phyloP scores from a whole-genome alignment of 2,888 invertebrate genomes.

The Scaptomyza caliginosa region DNA sequence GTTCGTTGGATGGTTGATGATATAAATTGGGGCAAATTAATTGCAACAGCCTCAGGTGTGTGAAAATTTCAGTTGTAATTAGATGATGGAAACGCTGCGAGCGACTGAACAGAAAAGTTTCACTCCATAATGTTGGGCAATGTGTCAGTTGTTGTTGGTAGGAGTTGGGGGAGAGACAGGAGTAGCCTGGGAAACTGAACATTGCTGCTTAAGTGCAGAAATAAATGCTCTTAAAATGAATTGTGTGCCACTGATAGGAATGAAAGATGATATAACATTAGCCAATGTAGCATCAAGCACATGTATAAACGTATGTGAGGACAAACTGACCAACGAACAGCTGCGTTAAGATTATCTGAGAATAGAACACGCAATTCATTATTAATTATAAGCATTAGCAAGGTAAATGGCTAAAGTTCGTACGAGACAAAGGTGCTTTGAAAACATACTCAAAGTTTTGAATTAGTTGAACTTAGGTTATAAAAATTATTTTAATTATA shows the following conservation, averaged over 20 bases:
- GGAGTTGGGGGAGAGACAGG: not conserved
- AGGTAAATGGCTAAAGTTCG: slow-evolving; percentile 15
- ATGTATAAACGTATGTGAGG: not conserved
- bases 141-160: slow-evolving; percentile 34
- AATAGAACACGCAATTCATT: slow-evolving; percentile 39
- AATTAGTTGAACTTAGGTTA: not conserved
- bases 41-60: slow-evolving; percentile 76
- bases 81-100: slow-evolving; percentile 72
- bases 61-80: slow-evolving; percentile 73
- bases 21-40: slow-evolving; percentile 76
- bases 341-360: slow-evolving; percentile 49
- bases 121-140: slow-evolving; percentile 62
- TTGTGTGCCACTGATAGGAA: slow-evolving; percentile 43
- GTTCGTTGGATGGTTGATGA: slow-evolving; percentile 47
- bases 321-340: slow-evolving; percentile 69
- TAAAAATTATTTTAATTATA: too few species aligned
- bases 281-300: slow-evolving; percentile 49
- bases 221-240: slow-evolving; percentile 40
- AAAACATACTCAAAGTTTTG: not conserved
- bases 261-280: slow-evolving; percentile 59
- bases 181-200: slow-evolving; percentile 40
- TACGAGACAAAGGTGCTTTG: not conserved
- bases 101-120: slow-evolving; percentile 52
- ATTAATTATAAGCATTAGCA: slow-evolving; percentile 43
- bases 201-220: slow-evolving; percentile 42